phyloP scores from a whole-genome alignment of 2,113 vertebrate genomes.

The Crocuta crocuta region DNA sequence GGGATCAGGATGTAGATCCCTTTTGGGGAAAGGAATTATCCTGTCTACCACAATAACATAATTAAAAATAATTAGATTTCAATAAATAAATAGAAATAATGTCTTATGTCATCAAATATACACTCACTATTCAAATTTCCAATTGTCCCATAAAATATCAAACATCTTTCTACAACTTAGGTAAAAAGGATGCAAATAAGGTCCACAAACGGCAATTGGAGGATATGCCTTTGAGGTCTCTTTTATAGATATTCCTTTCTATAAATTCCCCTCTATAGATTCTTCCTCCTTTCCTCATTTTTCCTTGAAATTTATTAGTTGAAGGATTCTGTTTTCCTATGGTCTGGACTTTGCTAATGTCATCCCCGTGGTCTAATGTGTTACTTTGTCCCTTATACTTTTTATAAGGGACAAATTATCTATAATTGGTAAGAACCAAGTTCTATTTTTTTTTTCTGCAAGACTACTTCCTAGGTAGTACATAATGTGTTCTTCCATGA shows the following conservation, averaged over 20 bases:
- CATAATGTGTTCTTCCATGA: neutral
- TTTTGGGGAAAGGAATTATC: neutral
- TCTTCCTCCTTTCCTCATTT: neutral
- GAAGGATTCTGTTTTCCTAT: neutral
- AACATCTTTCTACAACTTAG: neutral
- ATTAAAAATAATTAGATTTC: neutral
- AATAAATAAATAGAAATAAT: constrained; percentile 2
- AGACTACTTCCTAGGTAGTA: neutral
- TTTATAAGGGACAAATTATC: neutral
- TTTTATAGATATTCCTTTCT: neutral
- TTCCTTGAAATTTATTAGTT: neutral
- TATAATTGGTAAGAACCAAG: neutral
- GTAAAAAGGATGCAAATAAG: constrained; percentile 2
- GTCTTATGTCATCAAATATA: constrained; percentile 36
- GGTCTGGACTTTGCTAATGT: neutral
- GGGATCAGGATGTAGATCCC: neutral
- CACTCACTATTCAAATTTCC: neutral
- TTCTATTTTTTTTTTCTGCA: neutral
- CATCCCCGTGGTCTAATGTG: neutral
- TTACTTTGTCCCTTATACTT: neutral
- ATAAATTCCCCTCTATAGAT: neutral
- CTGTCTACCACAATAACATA: neutral
- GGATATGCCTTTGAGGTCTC: neutral
- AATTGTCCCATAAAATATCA: neutral
- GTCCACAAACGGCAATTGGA: neutral